These are phyloP conservation scores for Syngnathus typhle DNA, from an alignment of 2,113 vertebrate species.

Conservation along the genomic window DNA sequence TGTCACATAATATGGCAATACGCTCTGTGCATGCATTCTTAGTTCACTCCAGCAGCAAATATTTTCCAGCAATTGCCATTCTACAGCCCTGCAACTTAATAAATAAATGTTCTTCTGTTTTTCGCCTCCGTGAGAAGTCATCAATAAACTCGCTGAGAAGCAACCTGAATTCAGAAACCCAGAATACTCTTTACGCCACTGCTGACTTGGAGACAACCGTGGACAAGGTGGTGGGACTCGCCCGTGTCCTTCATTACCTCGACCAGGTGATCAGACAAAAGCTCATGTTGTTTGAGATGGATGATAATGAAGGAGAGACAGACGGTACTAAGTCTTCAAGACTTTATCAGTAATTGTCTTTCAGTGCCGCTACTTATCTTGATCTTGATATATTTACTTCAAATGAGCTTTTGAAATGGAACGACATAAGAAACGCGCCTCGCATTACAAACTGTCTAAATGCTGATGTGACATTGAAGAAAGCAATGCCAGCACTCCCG, in stretches of 20 bases:
- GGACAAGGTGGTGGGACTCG: slow-evolving; percentile 79
- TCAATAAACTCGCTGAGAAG: slow-evolving; percentile 75
- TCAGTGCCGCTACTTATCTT: neutral
- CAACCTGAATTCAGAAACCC: slow-evolving; percentile 73
- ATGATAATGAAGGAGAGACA: neutral
- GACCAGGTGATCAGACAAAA: slow-evolving; percentile 77
- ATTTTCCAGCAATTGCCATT: slow-evolving; percentile 8
- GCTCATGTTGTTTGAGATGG: neutral
- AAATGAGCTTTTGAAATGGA: neutral
- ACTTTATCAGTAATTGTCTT: neutral
- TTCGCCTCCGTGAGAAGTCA: slow-evolving; percentile 52
- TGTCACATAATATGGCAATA: slow-evolving; percentile 14
- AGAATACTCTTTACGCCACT: slow-evolving; percentile 61
- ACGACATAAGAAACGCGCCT: neutral
- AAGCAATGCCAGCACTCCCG: neutral
- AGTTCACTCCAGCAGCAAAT: neutral
- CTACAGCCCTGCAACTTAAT: neutral
- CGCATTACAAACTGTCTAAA: neutral
- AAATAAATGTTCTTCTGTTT: neutral
- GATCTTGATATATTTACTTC: neutral
- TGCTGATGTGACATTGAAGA: neutral
- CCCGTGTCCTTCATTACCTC: slow-evolving; percentile 83
- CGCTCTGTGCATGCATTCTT: slow-evolving; percentile 6
- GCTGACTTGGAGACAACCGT: slow-evolving; percentile 73
- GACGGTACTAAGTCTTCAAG: neutral